These are phyloP conservation scores for Drosophila ercepeae DNA, from an alignment of 1,140 invertebrate species.

Conservation along the genomic window DNA sequence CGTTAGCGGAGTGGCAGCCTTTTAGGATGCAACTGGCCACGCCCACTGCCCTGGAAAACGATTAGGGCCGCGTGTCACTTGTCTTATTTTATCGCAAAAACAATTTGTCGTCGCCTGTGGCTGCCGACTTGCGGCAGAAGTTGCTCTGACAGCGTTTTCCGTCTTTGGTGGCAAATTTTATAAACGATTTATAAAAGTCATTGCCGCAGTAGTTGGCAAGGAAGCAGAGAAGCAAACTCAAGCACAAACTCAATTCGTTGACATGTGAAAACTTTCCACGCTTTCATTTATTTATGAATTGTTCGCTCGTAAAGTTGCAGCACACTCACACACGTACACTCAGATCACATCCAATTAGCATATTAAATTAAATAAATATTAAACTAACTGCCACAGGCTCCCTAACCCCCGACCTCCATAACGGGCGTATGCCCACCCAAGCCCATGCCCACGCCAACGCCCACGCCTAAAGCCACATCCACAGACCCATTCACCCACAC, in stretches of 20 bases:
- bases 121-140: constrained; percentile 44
- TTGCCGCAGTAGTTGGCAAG: constrained; percentile 32
- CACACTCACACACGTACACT: constrained; percentile 29
- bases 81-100: constrained; percentile 81
- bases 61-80: constrained; percentile 75
- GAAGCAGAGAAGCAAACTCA: constrained; percentile 32
- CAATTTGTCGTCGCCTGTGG: constrained; percentile 72
- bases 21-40: constrained; percentile 48
- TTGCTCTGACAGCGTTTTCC: constrained; percentile 70
- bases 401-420: constrained; percentile 5
- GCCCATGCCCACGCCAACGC: too few relatives aligned
- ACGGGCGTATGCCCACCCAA: too few relatives aligned
- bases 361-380: constrained; percentile 83
- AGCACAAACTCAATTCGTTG: constrained; percentile 65
- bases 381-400: constrained; percentile 71
- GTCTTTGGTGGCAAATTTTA: constrained; percentile 73
- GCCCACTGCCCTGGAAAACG: constrained; percentile 30
- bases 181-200: constrained; percentile 77
- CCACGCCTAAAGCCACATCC: constrained; percentile 6
- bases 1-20: constrained; percentile 57
- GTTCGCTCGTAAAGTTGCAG: constrained; percentile 72
- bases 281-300: constrained; percentile 80
- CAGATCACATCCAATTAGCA: constrained; percentile 82
- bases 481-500: constrained; percentile 6
- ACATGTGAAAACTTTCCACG: constrained; percentile 71